A percentile compares a stretch with the other conserved stretches of the same genome.
Conservation (phyloP, 2,113 vertebrate genomes). For the Hypanus sabinus region DNA sequence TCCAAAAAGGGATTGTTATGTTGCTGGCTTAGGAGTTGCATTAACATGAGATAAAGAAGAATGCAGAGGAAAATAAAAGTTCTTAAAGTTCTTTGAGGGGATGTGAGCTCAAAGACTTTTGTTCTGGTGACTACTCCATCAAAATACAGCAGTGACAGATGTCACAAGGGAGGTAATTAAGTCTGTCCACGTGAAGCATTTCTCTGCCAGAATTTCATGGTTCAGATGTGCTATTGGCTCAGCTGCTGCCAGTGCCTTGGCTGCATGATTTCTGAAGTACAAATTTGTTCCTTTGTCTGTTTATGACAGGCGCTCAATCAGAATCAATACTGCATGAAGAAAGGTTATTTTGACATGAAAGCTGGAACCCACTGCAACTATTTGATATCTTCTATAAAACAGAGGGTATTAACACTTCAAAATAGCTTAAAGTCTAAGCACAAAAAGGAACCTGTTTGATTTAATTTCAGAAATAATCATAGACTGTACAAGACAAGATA, state of each 20-base stretch:
- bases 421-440: background rate
- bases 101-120: background rate
- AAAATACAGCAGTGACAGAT: background rate
- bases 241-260: background rate
- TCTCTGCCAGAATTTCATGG: background rate
- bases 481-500: background rate
- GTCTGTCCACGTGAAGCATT: background rate
- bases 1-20: background rate
- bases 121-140: background rate
- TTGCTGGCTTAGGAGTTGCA: background rate
- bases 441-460: background rate
- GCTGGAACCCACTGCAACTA: background rate
- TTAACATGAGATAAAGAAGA: background rate
- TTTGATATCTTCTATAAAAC: background rate
- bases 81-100: background rate
- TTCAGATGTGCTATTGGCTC: background rate
- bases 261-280: background rate
- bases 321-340: background rate
- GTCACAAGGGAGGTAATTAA: background rate
- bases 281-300: background rate
- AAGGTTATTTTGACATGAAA: conserved; percentile 10
- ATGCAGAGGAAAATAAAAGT: background rate
- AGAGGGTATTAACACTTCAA: background rate
- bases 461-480: background rate
- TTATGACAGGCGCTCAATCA: background rate